phyloP scores from a whole-genome alignment of 2,113 vertebrate genomes.

The Castor canadensis region DNA sequence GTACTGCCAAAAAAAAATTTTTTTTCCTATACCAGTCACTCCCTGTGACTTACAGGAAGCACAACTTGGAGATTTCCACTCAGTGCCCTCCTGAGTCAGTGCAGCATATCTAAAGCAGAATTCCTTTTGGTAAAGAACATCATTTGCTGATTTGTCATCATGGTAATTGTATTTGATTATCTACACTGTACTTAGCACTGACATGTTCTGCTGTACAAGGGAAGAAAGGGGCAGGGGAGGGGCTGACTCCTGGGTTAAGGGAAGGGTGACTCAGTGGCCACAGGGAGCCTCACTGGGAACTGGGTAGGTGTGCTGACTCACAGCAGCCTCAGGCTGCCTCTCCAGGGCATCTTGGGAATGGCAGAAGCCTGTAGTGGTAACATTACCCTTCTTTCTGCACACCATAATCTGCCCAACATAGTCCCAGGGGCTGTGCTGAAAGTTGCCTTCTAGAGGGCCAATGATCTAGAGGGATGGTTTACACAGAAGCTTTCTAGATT shows the following conservation, averaged over 20 bases:
- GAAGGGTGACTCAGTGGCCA: slow-evolving; percentile 41
- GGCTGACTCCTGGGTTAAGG: not conserved
- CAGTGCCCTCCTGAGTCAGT: not conserved
- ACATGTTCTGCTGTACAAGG: slow-evolving; percentile 13
- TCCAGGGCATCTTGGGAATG: not conserved
- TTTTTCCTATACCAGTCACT: not conserved
- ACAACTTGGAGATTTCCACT: not conserved
- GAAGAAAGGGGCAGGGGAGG: not conserved
- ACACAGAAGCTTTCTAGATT: not conserved
- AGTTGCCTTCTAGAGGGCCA: not conserved
- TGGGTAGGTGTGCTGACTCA: slow-evolving; percentile 43
- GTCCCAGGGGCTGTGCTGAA: not conserved
- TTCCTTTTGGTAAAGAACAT: slow-evolving; percentile 3
- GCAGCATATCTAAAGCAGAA: not conserved
- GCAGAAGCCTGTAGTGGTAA: not conserved
- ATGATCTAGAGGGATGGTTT: not conserved
- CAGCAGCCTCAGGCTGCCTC: not conserved
- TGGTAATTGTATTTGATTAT: slow-evolving; percentile 38
- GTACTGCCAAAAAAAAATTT: too few relatives aligned
- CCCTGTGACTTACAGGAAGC: not conserved
- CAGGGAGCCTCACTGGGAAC: not conserved
- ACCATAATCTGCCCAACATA: not conserved
- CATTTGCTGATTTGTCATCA: slow-evolving; percentile 11
- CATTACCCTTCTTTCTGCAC: not conserved
- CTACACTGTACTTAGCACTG: not conserved